Base-by-base conservation (phyloP, 1,140 invertebrate genomes). In the Bombus ignitus region DNA sequence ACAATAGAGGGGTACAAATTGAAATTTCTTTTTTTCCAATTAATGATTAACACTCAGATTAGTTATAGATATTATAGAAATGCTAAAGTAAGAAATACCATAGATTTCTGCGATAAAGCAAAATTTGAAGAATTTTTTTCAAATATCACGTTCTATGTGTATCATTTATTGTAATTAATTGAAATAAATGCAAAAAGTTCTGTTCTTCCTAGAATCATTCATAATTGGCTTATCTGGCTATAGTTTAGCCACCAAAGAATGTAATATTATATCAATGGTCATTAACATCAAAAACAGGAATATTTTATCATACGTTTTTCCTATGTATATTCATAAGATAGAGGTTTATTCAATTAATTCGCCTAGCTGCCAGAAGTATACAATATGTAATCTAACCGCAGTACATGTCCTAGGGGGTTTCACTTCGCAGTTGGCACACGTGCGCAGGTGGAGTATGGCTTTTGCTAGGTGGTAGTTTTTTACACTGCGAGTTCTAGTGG, bases 401-500 rank as follows among this genome's bases (percentile, higher is more conserved):
- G 72, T 78, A 86, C 89, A 81, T 70, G 87, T 90, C 89, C 89
- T 89, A 86, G 89, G 83, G 88, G 82, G 77, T 88, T 91, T 91
- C 91, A 74, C 44, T 83, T 87, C 89, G 86, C 88, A 89, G 92
- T 91, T 91, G 88, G 90, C 88, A 92, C 92, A 92, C 91, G 92
- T 92, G 92, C 91, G 89, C 92, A 92, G 92, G 92, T 92, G 87
- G 91, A 88, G 85, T 75, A 87, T 73, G 88, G 88, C 87, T 90
- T 90, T 90, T 87, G 85, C 89, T 70, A 81, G 88, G 71, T 89
- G 88, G 88, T 89, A 68, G 89, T 90, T 90, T 90, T 90, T 90
- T 90, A 87, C 89, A 72, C 83, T 79, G 81, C 77, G 86, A 83
- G 86, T 79, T 90, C 89, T 90, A 88, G 89, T 90, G 88, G 86